Evolutionary conservation across 2,888 invertebrate species (phyloP), one percentile per base, ranked within the genome.

Genomic region (Lithophane socia): DNA sequence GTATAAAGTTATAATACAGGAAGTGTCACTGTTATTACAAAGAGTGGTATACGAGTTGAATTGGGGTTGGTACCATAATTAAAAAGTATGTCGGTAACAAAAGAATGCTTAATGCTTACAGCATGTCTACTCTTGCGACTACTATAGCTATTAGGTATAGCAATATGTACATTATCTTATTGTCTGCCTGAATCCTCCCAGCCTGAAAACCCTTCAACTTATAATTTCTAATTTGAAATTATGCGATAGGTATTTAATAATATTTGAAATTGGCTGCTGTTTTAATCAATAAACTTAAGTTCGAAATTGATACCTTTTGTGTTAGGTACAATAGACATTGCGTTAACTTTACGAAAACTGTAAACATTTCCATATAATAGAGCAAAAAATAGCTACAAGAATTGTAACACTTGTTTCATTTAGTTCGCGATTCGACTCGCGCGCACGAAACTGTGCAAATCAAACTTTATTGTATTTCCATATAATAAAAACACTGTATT

Each of bases 351-450:
- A 64, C 81, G 75, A 83, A 71, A 80, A 85, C 72, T 65, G 49
- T 73, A 42, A 72, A 69, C 52, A 80, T 52, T 75, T 67, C 29
- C 49, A 54, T 61, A 37, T 56, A 63, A 42, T 42, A 56, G 52
- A 68, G 18, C 49, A 73, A 77, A 85, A 85, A 85, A 71, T 37
- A 0, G 44, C 29, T 16, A 66, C 65, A 69, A 72, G 29, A 70
- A 74, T 58, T 58, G 65, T 71, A 85, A n/a, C 58, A 82, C 42
- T 66, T 66, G 74, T 73, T 75, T 78, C 68, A 58, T 78, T 74
- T 73, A 70, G 64, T 21, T 52, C 13, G 29, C 65, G 54, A 84
- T 85, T 86, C 66, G 84, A 73, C 64, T 65, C 73, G 80, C 74
- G 72, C 64, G 67, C 60, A 71, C 73, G 80, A 75, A 83, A 79